These are phyloP conservation scores for Arenaria interpres DNA, from an alignment of 2,113 vertebrate species.

Conservation along the genomic window DNA sequence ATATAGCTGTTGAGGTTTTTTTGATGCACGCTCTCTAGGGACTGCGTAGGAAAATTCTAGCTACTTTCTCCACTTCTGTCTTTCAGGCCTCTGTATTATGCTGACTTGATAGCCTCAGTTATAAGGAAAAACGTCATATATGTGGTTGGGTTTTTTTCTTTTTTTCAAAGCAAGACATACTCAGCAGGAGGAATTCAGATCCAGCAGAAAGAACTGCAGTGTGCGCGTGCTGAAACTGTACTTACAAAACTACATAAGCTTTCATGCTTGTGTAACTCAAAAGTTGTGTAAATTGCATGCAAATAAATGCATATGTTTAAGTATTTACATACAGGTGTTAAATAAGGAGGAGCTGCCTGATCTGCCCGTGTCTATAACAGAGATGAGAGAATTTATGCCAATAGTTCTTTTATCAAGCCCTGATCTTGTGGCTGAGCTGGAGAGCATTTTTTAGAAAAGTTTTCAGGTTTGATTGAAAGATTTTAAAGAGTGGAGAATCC, in stretches of 20 bases:
- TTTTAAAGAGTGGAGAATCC: background rate
- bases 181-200: background rate
- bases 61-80: background rate
- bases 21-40: background rate
- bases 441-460: background rate
- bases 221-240: fast-evolving
- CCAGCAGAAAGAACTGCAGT: background rate
- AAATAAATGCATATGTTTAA: background rate
- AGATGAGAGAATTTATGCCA: background rate
- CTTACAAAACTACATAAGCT: background rate
- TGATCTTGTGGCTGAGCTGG: background rate
- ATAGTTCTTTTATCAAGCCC: background rate
- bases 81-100: background rate
- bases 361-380: fast-evolving
- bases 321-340: background rate
- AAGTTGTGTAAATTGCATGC: background rate
- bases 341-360: background rate
- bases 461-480: background rate
- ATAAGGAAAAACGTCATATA: background rate
- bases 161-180: background rate
- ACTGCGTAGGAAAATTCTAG: background rate
- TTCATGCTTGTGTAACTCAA: background rate
- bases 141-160: background rate
- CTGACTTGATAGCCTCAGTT: constrained; percentile 2
- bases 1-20: constrained; percentile 25